Conservation (phyloP, 2,797 vertebrate genomes). For the Cygnus olor region DNA sequence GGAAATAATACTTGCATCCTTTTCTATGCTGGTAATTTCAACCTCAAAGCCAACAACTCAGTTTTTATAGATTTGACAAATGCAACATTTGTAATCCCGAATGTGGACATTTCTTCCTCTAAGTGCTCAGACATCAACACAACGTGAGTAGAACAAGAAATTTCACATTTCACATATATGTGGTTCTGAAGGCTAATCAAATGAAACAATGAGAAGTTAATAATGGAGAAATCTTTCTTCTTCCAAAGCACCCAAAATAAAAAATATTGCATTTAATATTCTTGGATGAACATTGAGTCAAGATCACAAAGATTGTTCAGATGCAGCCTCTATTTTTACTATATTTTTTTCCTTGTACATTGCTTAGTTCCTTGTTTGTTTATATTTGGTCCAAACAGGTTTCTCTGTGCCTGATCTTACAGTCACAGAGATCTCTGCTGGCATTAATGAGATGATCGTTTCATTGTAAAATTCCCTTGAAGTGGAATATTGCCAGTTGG, state of each 20-base stretch:
- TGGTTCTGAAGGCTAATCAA: not conserved
- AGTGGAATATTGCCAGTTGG: not conserved
- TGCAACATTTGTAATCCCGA: conserved; percentile 63
- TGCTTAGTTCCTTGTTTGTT: not conserved
- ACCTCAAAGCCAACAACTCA: conserved; percentile 30
- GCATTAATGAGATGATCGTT: not conserved
- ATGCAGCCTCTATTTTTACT: not conserved
- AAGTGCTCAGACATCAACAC: conserved; percentile 66
- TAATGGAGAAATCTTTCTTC: not conserved
- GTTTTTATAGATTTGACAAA: conserved; percentile 68
- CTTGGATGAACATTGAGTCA: not conserved
- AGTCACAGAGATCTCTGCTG: not conserved
- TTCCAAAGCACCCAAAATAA: not conserved
- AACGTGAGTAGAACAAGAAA: conserved; percentile 65
- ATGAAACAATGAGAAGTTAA: not conserved
- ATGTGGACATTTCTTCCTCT: conserved; percentile 55
- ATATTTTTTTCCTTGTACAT: not conserved
- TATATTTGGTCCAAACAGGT: not conserved
- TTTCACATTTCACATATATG: not conserved
- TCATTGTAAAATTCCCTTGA: conserved; percentile 5
- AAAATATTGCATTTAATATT: not conserved
- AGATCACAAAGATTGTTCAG: not conserved
- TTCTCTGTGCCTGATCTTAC: not conserved
- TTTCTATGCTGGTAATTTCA: conserved; percentile 70
- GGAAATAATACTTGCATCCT: conserved; percentile 71